Base-by-base conservation (phyloP, 2,888 invertebrate species). In the Drosophila atripex region DNA sequence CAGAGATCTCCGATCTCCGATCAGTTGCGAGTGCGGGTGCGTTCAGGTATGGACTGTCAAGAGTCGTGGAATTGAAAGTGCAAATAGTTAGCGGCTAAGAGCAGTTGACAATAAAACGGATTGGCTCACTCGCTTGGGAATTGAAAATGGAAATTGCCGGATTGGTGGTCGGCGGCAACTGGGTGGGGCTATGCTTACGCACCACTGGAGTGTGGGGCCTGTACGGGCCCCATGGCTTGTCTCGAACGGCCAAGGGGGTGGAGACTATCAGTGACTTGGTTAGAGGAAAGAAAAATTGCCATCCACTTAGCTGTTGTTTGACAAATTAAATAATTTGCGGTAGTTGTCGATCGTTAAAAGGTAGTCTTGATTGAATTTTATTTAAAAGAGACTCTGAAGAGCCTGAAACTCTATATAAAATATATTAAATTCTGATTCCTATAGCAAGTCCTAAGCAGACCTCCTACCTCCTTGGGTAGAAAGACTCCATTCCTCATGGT, bases 21-120 rank as follows among this genome's bases (percentile, higher is more conserved):
- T 39, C 56, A 60, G 61, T 70, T 76, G 86, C 86, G 80, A 86
- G 80, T 85, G 80, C 86, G 80, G 80, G 80, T 85, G 80, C 86
- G 86, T 82, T 79, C 64, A 68, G 64, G 61, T 52, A 39, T 53
- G 59, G 39, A 43, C 25, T 47, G 45, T 12, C 8, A 38, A 57
- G 14, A 4, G 7, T 11, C 2, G 49, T 7, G 54, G 28, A 73
- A 82, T 80, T 82, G 76, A 73, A 72, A 76, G 76, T 68, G 76
- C 72, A 73, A 80, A 76, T 59, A 61, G 65, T 71, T 71, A 55
- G 21, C 50, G 54, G 75, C 65, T 54, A 68, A 68, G 66, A 73
- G 66, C 64, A 50, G 63, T 56, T 59, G 71, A 73, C 78, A 76
- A 71, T 70, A 71, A 71, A 70, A 43, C 46, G 41, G 30, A 59